Evolutionary conservation across 2,797 vertebrate genomes (phyloP).

Genomic region (Leucoraja ocellata): DNA sequence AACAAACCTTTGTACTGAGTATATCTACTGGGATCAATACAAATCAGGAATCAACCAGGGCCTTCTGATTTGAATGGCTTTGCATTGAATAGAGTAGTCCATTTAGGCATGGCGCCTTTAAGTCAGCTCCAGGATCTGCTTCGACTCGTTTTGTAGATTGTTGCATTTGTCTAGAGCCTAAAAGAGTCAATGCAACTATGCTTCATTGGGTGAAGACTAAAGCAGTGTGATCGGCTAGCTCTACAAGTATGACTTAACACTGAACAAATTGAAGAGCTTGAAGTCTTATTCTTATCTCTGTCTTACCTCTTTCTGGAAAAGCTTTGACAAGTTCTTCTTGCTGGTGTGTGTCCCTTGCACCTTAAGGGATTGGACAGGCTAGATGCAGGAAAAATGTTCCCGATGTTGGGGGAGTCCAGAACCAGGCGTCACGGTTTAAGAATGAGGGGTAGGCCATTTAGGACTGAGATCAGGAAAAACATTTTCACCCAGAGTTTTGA

Average conservation of each 20-base stretch:
- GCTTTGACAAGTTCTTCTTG: background rate
- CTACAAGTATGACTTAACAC: background rate
- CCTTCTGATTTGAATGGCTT: background rate
- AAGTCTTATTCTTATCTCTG: background rate
- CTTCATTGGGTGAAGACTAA: background rate
- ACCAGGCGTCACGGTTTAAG: no score
- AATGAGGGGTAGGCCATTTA: no score
- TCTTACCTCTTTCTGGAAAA: background rate
- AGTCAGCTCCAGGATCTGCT: background rate
- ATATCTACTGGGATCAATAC: background rate
- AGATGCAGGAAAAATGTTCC: no score
- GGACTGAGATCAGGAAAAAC: no score
- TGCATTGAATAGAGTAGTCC: background rate
- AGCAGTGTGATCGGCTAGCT: background rate
- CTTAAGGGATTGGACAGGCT: no score
- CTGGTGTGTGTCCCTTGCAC: background rate
- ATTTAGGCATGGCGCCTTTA: background rate
- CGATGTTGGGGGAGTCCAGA: no score
- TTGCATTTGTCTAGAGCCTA: background rate
- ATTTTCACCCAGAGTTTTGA: no score
- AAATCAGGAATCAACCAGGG: background rate
- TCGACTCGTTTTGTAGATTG: background rate
- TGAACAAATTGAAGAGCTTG: background rate
- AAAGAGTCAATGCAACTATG: background rate
- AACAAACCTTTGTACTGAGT: background rate